A percentile compares a stretch with the other conserved stretches of the same genome.
Conservation (phyloP, 2,797 vertebrate species). For the Trachurus trachurus region DNA sequence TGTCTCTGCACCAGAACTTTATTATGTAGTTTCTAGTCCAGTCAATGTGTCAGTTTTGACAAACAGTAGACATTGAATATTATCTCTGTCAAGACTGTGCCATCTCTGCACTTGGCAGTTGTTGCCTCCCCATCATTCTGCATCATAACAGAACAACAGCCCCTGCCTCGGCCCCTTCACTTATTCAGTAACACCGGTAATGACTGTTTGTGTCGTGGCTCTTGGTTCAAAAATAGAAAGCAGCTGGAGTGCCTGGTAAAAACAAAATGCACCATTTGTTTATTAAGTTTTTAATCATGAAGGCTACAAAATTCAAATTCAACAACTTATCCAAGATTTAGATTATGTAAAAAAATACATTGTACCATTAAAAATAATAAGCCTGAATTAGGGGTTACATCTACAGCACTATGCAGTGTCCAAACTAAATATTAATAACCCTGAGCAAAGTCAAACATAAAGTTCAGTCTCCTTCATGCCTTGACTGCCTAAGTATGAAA, state of each 20-base stretch:
- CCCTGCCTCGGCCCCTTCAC: background rate
- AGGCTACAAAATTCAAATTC: background rate
- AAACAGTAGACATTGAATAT: background rate
- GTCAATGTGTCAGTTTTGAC: background rate
- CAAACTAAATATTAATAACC: background rate
- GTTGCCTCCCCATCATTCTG: background rate
- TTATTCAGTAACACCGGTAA: conserved; percentile 3
- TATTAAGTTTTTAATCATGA: background rate
- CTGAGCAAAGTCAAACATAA: background rate
- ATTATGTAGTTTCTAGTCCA: background rate
- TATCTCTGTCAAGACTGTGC: background rate
- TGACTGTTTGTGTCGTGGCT: background rate
- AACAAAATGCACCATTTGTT: conserved; percentile 2
- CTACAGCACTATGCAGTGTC: background rate
- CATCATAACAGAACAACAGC: background rate
- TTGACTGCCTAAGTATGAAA: background rate
- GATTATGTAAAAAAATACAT: background rate
- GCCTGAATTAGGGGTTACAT: background rate
- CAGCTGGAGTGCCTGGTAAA: background rate
- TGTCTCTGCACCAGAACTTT: background rate
- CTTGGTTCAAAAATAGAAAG: background rate
- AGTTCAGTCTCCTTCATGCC: background rate
- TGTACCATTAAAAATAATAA: background rate
- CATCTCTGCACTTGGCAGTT: too few species aligned
- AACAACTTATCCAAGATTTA: background rate